phyloP scores from a whole-genome alignment of 1,140 invertebrate genomes.

The Anastrepha obliqua region DNA sequence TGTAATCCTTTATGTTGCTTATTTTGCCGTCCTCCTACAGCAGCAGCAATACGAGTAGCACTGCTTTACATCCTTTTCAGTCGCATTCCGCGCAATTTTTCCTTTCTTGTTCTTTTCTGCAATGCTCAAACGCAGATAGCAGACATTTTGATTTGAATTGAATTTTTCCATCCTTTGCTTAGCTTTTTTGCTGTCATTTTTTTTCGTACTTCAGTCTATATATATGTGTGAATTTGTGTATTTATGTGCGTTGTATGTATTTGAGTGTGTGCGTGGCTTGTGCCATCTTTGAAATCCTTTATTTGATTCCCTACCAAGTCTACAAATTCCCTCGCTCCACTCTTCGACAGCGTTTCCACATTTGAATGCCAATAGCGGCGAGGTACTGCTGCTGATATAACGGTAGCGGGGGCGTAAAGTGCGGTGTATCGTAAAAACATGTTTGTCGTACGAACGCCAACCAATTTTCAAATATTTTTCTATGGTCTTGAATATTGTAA shows the following conservation, averaged over 20 bases:
- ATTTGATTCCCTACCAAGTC: not conserved
- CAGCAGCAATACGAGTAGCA: not conserved
- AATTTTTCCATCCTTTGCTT: constrained; percentile 52
- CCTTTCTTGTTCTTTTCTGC: not conserved
- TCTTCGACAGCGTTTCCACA: constrained; percentile 54
- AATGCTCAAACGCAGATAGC: constrained; percentile 34
- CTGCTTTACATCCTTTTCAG: constrained; percentile 42
- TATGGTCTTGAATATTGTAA: constrained; percentile 60
- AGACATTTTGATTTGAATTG: constrained; percentile 57
- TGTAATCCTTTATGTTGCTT: constrained; percentile 53
- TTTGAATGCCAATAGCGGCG: constrained; percentile 19
- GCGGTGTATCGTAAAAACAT: not conserved
- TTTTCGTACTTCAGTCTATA: not conserved
- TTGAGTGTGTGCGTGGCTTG: not conserved
- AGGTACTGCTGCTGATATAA: not conserved
- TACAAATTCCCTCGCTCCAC: not conserved
- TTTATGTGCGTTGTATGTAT: not conserved
- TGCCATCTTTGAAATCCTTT: constrained; percentile 15
- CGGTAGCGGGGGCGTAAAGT: not conserved
- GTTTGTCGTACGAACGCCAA: constrained; percentile 69
- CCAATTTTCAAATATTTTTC: constrained; percentile 74
- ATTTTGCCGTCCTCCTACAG: not conserved
- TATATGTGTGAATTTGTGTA: not conserved
- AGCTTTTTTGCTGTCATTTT: not conserved
- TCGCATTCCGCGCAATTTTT: constrained; percentile 39